phyloP scores from a whole-genome alignment of 1,140 invertebrate genomes.

The Ceratosolen fusciceps region DNA sequence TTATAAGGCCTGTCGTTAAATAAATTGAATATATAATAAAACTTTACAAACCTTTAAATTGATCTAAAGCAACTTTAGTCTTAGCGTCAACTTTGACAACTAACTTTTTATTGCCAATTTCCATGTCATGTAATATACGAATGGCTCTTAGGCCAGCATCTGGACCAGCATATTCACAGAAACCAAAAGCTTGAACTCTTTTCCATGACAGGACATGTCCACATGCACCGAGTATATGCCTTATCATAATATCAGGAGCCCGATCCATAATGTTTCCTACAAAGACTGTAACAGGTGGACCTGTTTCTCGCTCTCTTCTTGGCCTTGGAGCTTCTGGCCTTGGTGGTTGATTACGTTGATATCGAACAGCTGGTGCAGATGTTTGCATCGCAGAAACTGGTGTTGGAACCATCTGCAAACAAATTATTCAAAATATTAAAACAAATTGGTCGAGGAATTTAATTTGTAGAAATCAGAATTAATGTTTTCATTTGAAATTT shows the following conservation, averaged over 20 bases:
- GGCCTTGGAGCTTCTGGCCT: slow-evolving; percentile 58
- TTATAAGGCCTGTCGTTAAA: too few relatives aligned
- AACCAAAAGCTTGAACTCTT: slow-evolving; percentile 97
- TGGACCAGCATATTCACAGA: slow-evolving; percentile 96
- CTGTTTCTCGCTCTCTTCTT: slow-evolving; percentile 70
- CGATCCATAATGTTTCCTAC: slow-evolving; percentile 98
- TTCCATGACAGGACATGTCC: slow-evolving; percentile 97
- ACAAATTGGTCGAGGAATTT: neutral
- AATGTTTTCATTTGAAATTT: neutral
- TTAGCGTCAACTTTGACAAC: slow-evolving; percentile 99
- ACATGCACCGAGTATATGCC: slow-evolving; percentile 91
- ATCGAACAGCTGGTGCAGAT: slow-evolving; percentile 68
- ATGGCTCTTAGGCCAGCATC: slow-evolving; percentile 96
- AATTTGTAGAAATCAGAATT: neutral
- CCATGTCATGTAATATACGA: slow-evolving; percentile 92
- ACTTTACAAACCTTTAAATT: slow-evolving; percentile 84
- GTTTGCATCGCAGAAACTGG: slow-evolving; percentile 71
- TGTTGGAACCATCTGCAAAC: slow-evolving; percentile 68
- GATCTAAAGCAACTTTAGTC: slow-evolving; percentile 93
- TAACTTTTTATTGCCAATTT: slow-evolving; percentile 93
- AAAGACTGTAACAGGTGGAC: slow-evolving; percentile 96
- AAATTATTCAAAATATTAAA: neutral
- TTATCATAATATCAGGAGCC: slow-evolving; percentile 94
- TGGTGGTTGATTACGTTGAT: slow-evolving; percentile 63
- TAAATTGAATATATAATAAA: neutral